These are phyloP conservation scores for Hydropsyche betteni DNA, from an alignment of 2,888 invertebrate genomes.

Conservation along the genomic window DNA sequence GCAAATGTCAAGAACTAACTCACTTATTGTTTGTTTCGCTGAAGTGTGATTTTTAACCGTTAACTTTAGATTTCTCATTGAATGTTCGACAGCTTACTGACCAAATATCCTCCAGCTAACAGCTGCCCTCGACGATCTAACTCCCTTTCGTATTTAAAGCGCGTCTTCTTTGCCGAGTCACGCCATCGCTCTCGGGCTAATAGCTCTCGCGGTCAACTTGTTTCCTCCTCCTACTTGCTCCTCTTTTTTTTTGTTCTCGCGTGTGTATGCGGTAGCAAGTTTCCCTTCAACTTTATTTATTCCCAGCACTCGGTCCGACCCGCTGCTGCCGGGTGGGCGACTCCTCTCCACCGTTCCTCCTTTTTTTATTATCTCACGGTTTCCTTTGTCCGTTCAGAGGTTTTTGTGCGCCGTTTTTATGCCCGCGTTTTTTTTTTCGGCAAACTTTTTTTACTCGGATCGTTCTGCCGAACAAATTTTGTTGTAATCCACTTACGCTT, in stretches of 20 bases:
- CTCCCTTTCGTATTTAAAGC: constrained; percentile 29
- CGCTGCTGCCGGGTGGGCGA: constrained; percentile 35
- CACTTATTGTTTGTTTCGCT: not conserved
- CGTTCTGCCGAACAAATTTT: constrained; percentile 16
- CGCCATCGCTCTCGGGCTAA: constrained; percentile 38
- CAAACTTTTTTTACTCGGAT: constrained; percentile 19
- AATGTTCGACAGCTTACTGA: not conserved
- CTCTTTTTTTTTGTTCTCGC: constrained; percentile 28
- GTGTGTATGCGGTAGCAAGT: constrained; percentile 28
- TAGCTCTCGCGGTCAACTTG: constrained; percentile 37
- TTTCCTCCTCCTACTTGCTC: constrained; percentile 15
- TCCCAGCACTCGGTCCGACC: constrained; percentile 23
- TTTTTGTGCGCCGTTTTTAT: constrained; percentile 9
- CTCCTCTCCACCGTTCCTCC: constrained; percentile 16
- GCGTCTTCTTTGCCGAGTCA: constrained; percentile 38
- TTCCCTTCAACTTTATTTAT: constrained; percentile 39
- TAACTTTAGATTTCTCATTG: too few relatives aligned
- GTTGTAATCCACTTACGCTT: constrained; percentile 22
- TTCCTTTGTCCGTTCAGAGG: constrained; percentile 29
- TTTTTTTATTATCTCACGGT: constrained; percentile 30
- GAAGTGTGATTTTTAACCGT: too few relatives aligned
- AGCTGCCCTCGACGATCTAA: not conserved
- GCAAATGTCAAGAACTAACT: too few relatives aligned
- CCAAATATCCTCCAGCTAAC: not conserved
- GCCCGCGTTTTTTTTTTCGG: constrained; percentile 1